Evolutionary conservation across 2,113 vertebrate species (phyloP), one percentile per base, ranked within the genome.

Genomic region (Phaetusa simplex): DNA sequence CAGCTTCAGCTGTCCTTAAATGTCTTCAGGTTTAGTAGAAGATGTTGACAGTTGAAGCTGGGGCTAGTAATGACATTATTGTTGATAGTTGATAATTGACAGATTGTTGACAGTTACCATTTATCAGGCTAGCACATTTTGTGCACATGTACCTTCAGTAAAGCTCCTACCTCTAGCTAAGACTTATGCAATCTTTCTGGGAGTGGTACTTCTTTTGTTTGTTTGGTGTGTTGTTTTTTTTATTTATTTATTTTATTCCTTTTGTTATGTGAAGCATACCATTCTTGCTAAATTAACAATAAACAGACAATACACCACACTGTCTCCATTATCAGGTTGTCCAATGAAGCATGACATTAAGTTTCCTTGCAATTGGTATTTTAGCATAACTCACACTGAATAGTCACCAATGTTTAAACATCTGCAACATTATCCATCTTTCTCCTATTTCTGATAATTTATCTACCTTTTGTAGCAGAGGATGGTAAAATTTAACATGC

Each of bases 211-310:
- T 69, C 34, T 34, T 69, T 56, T 42, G 30, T 11, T 83, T 49
- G 26, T 0, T 87, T 56, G 23, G 3, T 76, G 4, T 52, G 30
- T 16, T 7, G 2, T 5, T 38, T 10, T 7, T 58, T 3, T 50
- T 65, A 8, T 52, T 84, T 70, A 11, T 80, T 14, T 23, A 47
- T 66, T 66, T 65, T 81, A 56, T 71, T 82, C 12, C 6, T 2
- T 69, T 91, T 87, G 23, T 64, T 79, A 78, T 1, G 0, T 62
- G 45, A 88, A 90, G 23, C 21, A 40, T 30, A 64, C 13, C 4
- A 42, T 76, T 93, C 43, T 59, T 65, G 40, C 30, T 79, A 93
- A 84, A 95, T 64, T 86, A 84, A 64, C 36, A 83, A 53, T 59
- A 88, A 93, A 53, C 30, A 94, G 47, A 70, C n/a, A 92, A 73